Evolutionary conservation across 1,140 invertebrate genomes (phyloP).

Genomic region (Steinernema khuongi): DNA sequence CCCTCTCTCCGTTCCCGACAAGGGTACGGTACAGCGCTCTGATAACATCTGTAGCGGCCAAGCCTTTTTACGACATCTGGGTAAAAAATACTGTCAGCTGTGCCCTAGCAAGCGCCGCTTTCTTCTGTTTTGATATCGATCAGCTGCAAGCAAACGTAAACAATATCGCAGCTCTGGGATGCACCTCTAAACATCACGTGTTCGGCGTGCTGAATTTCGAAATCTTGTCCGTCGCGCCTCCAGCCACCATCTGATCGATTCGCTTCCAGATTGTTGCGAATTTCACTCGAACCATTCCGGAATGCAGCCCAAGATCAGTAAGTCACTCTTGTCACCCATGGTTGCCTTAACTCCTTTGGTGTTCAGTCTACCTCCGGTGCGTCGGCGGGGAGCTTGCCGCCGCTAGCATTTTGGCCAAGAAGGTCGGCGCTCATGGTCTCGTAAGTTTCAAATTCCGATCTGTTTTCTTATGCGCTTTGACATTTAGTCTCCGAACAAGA

Average conservation of each 20-base stretch:
- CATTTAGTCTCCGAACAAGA: slow-evolving; percentile 85
- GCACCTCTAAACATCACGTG: neutral
- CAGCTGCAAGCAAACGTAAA: neutral
- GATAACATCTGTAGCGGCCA: too few species aligned
- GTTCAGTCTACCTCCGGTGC: slow-evolving; percentile 85
- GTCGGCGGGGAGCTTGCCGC: slow-evolving; percentile 99
- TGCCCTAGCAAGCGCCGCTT: too few species aligned
- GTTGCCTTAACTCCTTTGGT: slow-evolving; percentile 30
- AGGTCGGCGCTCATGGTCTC: slow-evolving; percentile 96
- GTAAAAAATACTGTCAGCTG: too few species aligned
- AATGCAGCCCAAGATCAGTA: slow-evolving; percentile 73
- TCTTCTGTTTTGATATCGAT: neutral
- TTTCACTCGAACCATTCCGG: slow-evolving; percentile 66
- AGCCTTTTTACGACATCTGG: too few species aligned
- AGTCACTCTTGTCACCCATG: slow-evolving; percentile 26
- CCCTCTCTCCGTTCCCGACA: neutral
- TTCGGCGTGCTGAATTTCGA: neutral
- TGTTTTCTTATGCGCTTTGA: neutral
- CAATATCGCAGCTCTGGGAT: neutral
- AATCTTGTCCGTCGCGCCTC: neutral
- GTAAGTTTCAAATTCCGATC: neutral
- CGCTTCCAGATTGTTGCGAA: neutral
- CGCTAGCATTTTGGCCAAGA: slow-evolving; percentile 94
- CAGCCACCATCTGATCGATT: neutral
- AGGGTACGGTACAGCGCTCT: too few species aligned